Evolutionary conservation across 2,113 vertebrate genomes (phyloP).

Genomic region (Eublepharis macularius): DNA sequence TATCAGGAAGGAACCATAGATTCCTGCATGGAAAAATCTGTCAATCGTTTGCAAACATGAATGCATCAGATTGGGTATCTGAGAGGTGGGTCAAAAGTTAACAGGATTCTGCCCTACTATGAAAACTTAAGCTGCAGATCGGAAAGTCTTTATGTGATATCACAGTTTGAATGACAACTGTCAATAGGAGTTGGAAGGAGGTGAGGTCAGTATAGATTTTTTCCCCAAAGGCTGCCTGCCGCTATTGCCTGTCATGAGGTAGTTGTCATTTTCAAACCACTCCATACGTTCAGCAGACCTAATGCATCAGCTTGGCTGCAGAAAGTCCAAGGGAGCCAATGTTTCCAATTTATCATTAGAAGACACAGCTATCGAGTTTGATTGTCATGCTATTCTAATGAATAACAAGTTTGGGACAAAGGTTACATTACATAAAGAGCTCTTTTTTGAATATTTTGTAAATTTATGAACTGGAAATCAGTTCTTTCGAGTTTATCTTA

Average conservation of each 20-base stretch:
- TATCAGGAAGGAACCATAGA: background rate
- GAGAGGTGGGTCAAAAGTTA: constrained; percentile 81
- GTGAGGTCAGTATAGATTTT: constrained; percentile 83
- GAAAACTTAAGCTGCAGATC: constrained; percentile 83
- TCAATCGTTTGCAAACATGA: constrained; percentile 64
- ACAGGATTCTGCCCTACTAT: constrained; percentile 82
- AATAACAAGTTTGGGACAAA: constrained; percentile 45
- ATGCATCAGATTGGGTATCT: constrained; percentile 68
- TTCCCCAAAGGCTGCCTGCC: constrained; percentile 64
- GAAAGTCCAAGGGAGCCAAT: constrained; percentile 51
- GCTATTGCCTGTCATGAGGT: constrained; percentile 74
- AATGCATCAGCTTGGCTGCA: constrained; percentile 50
- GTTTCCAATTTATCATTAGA: constrained; percentile 41
- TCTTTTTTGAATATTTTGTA: constrained; percentile 52
- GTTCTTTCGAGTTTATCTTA: constrained; percentile 63
- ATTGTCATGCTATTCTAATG: background rate
- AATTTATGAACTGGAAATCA: constrained; percentile 65
- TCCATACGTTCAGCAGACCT: constrained; percentile 62
- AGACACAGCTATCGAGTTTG: background rate
- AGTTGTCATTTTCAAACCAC: constrained; percentile 78
- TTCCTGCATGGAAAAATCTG: constrained; percentile 55
- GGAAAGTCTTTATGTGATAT: constrained; percentile 84
- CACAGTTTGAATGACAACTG: constrained; percentile 82
- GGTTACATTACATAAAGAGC: constrained; percentile 31
- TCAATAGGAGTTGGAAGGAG: constrained; percentile 78